These are phyloP conservation scores for Cryptus viduatorius DNA, from an alignment of 2,888 invertebrate genomes.

Conservation along the genomic window DNA sequence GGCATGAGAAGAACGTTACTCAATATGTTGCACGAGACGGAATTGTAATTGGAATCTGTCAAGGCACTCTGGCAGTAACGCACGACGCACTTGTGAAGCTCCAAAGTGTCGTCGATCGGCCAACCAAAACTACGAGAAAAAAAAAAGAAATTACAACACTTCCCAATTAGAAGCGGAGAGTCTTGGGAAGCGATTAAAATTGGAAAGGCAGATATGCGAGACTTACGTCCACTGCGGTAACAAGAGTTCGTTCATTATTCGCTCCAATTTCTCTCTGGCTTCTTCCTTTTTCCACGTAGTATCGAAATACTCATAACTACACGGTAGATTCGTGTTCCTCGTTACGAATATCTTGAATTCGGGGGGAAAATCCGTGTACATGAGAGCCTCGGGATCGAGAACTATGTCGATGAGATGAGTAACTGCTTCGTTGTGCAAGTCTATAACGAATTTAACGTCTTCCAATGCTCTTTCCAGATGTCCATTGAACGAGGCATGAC, in stretches of 20 bases:
- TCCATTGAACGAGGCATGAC: slow-evolving; percentile 76
- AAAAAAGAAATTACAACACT: slow-evolving; percentile 15
- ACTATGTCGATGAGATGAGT: slow-evolving; percentile 87
- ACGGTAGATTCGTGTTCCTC: slow-evolving; percentile 87
- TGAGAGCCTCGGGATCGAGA: slow-evolving; percentile 87
- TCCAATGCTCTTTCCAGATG: slow-evolving; percentile 84
- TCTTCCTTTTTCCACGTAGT: slow-evolving; percentile 87
- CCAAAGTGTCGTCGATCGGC: slow-evolving; percentile 77
- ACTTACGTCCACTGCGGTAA: slow-evolving; percentile 86
- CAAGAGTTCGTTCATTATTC: slow-evolving; percentile 86
- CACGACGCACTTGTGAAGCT: slow-evolving; percentile 74
- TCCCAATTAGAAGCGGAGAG: background rate
- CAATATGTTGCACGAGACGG: slow-evolving; percentile 74
- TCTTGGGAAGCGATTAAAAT: background rate
- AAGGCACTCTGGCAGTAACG: slow-evolving; percentile 77
- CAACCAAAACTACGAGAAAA: slow-evolving; percentile 76
- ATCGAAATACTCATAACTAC: slow-evolving; percentile 89
- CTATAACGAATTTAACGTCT: slow-evolving; percentile 87
- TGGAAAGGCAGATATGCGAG: background rate
- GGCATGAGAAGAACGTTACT: slow-evolving; percentile 75
- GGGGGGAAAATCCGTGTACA: slow-evolving; percentile 88
- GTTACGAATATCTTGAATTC: slow-evolving; percentile 87
- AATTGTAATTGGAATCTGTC: slow-evolving; percentile 69
- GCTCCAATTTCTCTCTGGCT: slow-evolving; percentile 86
- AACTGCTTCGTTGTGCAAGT: slow-evolving; percentile 89